Percentiles rank a stretch among this genome's conserved stretches.
These are phyloP conservation scores for Polydrusus tereticollis DNA, from an alignment of 2,888 invertebrate species.

Conservation along the genomic window DNA sequence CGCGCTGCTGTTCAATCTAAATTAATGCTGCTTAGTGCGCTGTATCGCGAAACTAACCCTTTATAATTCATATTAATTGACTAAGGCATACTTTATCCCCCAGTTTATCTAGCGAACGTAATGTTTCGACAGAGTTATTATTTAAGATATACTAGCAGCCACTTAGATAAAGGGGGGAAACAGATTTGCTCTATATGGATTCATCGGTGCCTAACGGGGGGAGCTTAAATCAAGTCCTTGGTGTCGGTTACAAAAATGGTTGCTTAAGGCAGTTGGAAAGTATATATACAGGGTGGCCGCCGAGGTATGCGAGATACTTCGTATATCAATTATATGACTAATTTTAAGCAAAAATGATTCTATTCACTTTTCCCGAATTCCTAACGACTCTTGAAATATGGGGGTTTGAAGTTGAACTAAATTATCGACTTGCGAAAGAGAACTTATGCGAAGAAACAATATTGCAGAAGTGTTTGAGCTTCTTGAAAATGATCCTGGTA, in stretches of 20 bases:
- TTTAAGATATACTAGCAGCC: conserved; percentile 48
- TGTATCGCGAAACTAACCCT: conserved; percentile 61
- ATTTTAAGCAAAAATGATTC: too few species aligned
- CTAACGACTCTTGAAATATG: too few species aligned
- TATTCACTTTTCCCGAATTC: too few species aligned
- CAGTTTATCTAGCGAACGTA: conserved; percentile 50
- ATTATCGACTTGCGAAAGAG: too few species aligned
- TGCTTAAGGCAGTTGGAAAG: neutral
- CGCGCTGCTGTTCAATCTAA: conserved; percentile 61
- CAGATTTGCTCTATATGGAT: conserved; percentile 45
- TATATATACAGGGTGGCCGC: too few species aligned
- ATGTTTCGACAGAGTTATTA: conserved; percentile 51
- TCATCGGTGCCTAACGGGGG: conserved; percentile 35
- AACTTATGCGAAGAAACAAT: too few species aligned
- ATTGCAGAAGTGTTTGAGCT: too few species aligned
- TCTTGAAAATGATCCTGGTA: too few species aligned
- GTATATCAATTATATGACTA: too few species aligned
- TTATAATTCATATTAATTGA: conserved; percentile 64
- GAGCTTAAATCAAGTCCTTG: conserved; percentile 3
- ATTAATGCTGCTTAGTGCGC: conserved; percentile 62
- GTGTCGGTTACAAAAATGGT: neutral
- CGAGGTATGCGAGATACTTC: too few species aligned
- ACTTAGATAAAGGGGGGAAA: conserved; percentile 40
- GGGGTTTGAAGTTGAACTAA: too few species aligned
- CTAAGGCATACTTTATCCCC: conserved; percentile 58